Conservation (phyloP, 2,113 vertebrate genomes). For the Xiphophorus hellerii region DNA sequence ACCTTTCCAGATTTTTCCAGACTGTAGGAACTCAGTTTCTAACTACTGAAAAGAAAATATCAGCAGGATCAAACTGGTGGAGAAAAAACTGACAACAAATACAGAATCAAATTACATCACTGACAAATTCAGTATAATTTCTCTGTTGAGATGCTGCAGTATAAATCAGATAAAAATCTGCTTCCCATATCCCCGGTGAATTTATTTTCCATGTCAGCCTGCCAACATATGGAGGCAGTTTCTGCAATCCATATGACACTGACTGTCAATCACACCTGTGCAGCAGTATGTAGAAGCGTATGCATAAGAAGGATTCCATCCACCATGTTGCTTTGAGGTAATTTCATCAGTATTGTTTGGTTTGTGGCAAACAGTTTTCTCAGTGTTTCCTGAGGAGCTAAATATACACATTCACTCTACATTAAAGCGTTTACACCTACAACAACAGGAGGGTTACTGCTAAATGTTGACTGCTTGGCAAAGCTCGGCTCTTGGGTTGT, state of each 20-base stretch:
- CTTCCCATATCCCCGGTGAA: background rate
- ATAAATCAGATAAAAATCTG: background rate
- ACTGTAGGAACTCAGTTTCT: background rate
- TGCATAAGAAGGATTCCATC: background rate
- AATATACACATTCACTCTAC: constrained; percentile 15
- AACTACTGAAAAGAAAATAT: background rate
- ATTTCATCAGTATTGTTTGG: constrained; percentile 9
- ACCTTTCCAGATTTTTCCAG: background rate
- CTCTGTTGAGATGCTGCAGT: background rate
- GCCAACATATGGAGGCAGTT: background rate
- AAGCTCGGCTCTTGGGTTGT: constrained; percentile 22
- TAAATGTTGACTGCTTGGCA: constrained; percentile 10
- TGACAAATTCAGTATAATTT: background rate
- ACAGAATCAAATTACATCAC: background rate
- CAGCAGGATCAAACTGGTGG: background rate
- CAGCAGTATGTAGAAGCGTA: constrained; percentile 1
- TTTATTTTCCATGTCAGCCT: constrained; percentile 1
- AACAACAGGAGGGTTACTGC: constrained; percentile 20
- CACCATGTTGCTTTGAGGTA: background rate
- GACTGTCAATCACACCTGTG: constrained; percentile 8
- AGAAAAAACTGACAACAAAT: background rate
- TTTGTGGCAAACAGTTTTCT: constrained; percentile 8
- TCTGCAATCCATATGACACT: constrained; percentile 18
- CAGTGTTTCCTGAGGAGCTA: background rate
- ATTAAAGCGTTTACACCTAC: constrained; percentile 6